Base-by-base conservation (phyloP, 2,888 invertebrate genomes). In the Heliconius cydno region DNA sequence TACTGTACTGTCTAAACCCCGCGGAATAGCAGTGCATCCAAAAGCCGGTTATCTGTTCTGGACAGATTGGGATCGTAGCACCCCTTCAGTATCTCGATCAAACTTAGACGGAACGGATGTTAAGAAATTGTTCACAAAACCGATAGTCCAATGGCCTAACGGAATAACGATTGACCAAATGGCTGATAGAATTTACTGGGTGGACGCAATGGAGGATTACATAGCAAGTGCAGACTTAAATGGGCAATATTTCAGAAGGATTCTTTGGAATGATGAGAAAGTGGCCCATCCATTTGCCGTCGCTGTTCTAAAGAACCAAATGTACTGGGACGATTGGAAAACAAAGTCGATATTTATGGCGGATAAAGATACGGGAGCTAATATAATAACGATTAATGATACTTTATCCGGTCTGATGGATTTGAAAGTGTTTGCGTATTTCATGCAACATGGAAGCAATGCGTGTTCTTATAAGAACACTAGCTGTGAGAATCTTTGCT, bases 311-410 rank as follows among this genome's bases (percentile, higher is more conserved):
- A 98, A 98, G 90, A 97, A 97, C 86, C 96, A 96, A 84, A 96
- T 98, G 96, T 98, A 97, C 87, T 98, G 98, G 98, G 97, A 98
- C 86, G 98, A 98, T 89, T 98, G 98, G 98, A 97, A 97, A 85
- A 96, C 96, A 74, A 97, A 97, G 80, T 96, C 97, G 41, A 97
- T 98, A 78, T 97, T 97, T 87, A 96, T 96, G 9, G 97, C 97
- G 0, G 97, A 98, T 86, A 98, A 98, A 88, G 97, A 97, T 87
- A 96, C 96, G 73, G 97, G 97, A 0, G 92, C 95, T 3, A 96
- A 96, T 46, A 94, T 97, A 22, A 90, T 94, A 19, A 95, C 95
- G 0, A 95, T 97, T 1, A 95, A 96, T 81, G 94, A 96, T 77
- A 96, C 97, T 30, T 93, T 97, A 76, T 92, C 96, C 0, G 97